Percentiles rank a stretch among this genome's conserved stretches.
These are phyloP conservation scores for Spialia ferax DNA, from an alignment of 2,888 invertebrate genomes.

Conservation along the genomic window DNA sequence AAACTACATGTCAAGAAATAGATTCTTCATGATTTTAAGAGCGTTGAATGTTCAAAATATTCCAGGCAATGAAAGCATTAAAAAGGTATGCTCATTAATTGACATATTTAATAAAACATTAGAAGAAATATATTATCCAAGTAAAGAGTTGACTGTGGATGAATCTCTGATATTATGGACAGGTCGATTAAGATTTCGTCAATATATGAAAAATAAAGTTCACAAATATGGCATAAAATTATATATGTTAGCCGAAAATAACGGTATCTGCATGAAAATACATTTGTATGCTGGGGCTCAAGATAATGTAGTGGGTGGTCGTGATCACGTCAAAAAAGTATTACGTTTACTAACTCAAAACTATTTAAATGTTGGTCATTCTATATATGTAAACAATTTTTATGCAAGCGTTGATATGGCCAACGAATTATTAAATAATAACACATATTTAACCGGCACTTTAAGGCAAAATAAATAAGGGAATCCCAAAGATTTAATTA, in stretches of 20 bases:
- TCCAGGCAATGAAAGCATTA: constrained; percentile 35
- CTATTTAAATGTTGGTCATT: constrained; percentile 41
- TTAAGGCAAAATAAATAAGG: constrained; percentile 43
- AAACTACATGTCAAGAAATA: constrained; percentile 37
- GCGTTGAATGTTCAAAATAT: constrained; percentile 35
- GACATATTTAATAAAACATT: constrained; percentile 21
- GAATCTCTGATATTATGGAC: constrained; percentile 25
- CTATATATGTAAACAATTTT: constrained; percentile 43
- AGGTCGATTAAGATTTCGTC: constrained; percentile 17
- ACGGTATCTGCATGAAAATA: constrained; percentile 25
- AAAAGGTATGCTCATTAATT: constrained; percentile 31
- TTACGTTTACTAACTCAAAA: constrained; percentile 36
- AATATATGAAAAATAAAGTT: constrained; percentile 26
- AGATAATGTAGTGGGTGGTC: constrained; percentile 30
- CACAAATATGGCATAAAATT: constrained; percentile 19
- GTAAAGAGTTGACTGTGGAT: constrained; percentile 25
- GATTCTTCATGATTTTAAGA: constrained; percentile 38
- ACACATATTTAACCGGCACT: too few relatives aligned
- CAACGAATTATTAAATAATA: constrained; percentile 36
- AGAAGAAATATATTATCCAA: constrained; percentile 26
- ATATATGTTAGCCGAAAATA: constrained; percentile 30
- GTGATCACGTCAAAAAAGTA: constrained; percentile 32
- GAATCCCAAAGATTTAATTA: background rate
- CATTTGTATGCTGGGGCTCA: constrained; percentile 33
- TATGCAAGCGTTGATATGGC: constrained; percentile 44